These are phyloP conservation scores for Oikopleura vanhoeffeni DNA, from an alignment of 23 tunicate genomes.

Conservation along the genomic window DNA sequence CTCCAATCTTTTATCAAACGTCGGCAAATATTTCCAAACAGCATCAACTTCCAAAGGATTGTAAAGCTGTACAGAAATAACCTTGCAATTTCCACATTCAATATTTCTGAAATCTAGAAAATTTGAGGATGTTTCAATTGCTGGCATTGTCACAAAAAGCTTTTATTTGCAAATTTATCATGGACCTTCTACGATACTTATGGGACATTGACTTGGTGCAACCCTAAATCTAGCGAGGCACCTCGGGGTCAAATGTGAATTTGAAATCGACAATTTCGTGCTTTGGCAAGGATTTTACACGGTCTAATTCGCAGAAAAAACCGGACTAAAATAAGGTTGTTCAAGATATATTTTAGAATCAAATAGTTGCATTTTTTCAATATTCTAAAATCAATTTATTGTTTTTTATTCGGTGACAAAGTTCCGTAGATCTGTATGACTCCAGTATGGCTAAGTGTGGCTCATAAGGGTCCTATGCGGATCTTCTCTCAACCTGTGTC, in stretches of 20 bases:
- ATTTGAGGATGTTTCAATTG: constrained; percentile 39
- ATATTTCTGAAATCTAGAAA: constrained; percentile 49
- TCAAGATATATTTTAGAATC: not conserved
- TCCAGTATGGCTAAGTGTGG: too few species aligned
- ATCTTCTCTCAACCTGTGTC: too few species aligned
- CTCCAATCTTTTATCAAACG: not conserved
- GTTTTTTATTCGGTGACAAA: too few species aligned
- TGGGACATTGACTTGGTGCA: not conserved
- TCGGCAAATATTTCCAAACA: constrained; percentile 30
- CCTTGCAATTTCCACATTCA: constrained; percentile 85
- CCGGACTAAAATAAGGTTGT: not conserved
- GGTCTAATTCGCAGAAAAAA: constrained; percentile 63
- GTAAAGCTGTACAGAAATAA: constrained; percentile 61
- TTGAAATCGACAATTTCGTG: constrained; percentile 88
- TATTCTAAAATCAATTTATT: too few species aligned
- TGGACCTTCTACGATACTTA: too few species aligned
- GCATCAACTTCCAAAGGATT: constrained; percentile 48
- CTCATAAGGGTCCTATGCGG: too few species aligned
- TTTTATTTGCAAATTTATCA: constrained; percentile 39
- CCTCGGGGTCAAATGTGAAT: constrained; percentile 69
- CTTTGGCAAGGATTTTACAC: constrained; percentile 75
- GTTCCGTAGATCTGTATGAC: too few species aligned
- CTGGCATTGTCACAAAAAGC: constrained; percentile 76
- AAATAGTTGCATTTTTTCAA: too few species aligned
- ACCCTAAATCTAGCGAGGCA: not conserved